Percentiles rank a stretch among this genome's conserved stretches.
These are phyloP conservation scores for Oscheius sp. DNA, from an alignment of 2,888 invertebrate genomes.

Conservation along the genomic window DNA sequence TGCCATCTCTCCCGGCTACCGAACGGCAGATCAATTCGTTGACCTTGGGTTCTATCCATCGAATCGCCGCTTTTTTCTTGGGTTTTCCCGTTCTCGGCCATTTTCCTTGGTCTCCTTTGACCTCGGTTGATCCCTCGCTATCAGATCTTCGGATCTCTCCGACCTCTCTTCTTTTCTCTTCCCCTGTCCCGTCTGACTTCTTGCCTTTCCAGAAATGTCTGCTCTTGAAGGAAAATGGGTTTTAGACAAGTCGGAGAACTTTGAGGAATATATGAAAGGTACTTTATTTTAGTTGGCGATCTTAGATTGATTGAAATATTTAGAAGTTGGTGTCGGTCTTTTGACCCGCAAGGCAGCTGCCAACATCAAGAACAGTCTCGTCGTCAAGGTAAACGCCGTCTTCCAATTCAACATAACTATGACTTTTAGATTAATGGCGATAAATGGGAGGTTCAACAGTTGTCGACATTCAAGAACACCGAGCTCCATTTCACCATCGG, in stretches of 20 bases:
- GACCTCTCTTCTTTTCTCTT: slow-evolving; percentile 2
- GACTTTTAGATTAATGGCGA: slow-evolving; percentile 43
- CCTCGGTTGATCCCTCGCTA: neutral
- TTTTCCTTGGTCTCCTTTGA: neutral
- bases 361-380: slow-evolving; percentile 59
- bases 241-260: slow-evolving; percentile 58
- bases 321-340: slow-evolving; percentile 60
- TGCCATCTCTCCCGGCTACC: too few species aligned
- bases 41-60: too few species aligned
- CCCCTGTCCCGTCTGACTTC: neutral
- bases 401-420: neutral
- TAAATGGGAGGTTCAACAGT: slow-evolving; percentile 51
- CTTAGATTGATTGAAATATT: too few species aligned
- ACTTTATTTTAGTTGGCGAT: neutral
- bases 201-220: slow-evolving; percentile 26
- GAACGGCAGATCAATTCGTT: too few species aligned
- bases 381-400: slow-evolving; percentile 54
- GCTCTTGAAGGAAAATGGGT: slow-evolving; percentile 56
- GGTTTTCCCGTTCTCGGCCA: too few species aligned
- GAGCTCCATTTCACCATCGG: slow-evolving; percentile 51
- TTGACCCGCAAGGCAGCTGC: slow-evolving; percentile 63
- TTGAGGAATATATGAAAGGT: slow-evolving; percentile 45
- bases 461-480: slow-evolving; percentile 64
- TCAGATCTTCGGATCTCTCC: neutral
- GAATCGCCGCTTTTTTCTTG: too few species aligned